A percentile compares a stretch with the other conserved stretches of the same genome.
Conservation (phyloP, 2,797 vertebrate species). For the Sphenopsis melanotis region DNA sequence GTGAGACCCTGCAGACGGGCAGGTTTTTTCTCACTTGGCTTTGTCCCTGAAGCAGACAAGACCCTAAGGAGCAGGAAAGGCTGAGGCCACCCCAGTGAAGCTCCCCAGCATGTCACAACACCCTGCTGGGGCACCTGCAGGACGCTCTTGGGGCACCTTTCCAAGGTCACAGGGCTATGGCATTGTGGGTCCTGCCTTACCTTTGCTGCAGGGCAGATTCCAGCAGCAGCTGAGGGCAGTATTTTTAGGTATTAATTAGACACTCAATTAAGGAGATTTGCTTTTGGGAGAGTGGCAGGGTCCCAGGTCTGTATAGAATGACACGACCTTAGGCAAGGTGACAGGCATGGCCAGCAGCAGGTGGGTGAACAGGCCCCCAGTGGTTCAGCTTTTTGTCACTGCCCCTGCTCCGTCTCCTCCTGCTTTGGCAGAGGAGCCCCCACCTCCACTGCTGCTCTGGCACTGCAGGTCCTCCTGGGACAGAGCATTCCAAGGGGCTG, state of each 20-base stretch:
- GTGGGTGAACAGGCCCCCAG: background rate
- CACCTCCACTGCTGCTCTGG: background rate
- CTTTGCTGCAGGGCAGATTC: conserved; percentile 50
- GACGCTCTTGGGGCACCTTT: background rate
- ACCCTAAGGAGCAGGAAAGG: background rate
- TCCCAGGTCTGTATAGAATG: conserved; percentile 43
- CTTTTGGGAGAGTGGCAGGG: conserved; percentile 20
- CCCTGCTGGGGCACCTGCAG: background rate
- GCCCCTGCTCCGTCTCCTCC: background rate
- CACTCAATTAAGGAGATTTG: conserved; percentile 52
- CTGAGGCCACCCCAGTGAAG: background rate
- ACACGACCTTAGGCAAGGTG: conserved; percentile 38
- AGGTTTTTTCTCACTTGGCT: background rate
- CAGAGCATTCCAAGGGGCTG: background rate
- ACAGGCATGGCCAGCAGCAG: background rate
- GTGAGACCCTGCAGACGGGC: accelerated
- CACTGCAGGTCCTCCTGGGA: accelerated
- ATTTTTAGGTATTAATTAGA: conserved; percentile 68
- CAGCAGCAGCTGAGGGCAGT: conserved; percentile 50
- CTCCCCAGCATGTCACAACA: background rate
- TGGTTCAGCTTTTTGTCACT: background rate
- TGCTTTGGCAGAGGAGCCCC: background rate
- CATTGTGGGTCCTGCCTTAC: background rate
- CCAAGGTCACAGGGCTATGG: background rate
- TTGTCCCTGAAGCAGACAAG: background rate